phyloP scores from a whole-genome alignment of 2,888 invertebrate genomes.

The Cremastinae sp. region DNA sequence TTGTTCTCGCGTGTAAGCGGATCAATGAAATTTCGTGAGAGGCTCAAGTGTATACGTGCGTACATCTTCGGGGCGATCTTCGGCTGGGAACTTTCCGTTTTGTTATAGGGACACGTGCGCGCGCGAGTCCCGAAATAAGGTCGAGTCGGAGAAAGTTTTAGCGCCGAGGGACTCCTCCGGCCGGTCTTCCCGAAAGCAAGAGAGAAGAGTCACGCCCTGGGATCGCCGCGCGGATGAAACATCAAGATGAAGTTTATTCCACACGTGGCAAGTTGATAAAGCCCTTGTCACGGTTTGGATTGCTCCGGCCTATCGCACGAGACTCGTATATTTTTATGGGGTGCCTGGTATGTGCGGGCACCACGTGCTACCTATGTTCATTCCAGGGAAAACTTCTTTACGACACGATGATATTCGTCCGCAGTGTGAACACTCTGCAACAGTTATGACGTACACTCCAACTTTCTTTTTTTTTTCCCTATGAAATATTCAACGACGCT shows the following conservation, averaged over 20 bases:
- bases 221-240: conserved; percentile 15
- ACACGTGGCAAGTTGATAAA: conserved; percentile 40
- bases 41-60: conserved; percentile 1
- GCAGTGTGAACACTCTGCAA: conserved; percentile 5
- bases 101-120: neutral
- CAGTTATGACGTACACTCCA: conserved; percentile 14
- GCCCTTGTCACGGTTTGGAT: conserved; percentile 29
- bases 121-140: conserved; percentile 13
- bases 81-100: neutral
- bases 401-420: conserved; percentile 32
- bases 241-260: conserved; percentile 39
- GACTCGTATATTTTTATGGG: conserved; percentile 14
- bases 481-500: conserved; percentile 49
- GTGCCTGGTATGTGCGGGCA: conserved; percentile 15
- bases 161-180: conserved; percentile 9
- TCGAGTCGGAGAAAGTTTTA: conserved; percentile 12
- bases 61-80: conserved; percentile 15
- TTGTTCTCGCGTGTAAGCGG: conserved; percentile 2
- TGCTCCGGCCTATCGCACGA: neutral
- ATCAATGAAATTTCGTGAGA: conserved; percentile 38
- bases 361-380: conserved; percentile 27
- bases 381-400: conserved; percentile 49
- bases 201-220: conserved; percentile 3
- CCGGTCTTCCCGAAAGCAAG: conserved; percentile 1
- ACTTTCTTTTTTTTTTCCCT: conserved; percentile 44